Evolutionary conservation across 2,797 vertebrate genomes (phyloP), one percentile per base, ranked within the genome.

Genomic region (Falco peregrinus): DNA sequence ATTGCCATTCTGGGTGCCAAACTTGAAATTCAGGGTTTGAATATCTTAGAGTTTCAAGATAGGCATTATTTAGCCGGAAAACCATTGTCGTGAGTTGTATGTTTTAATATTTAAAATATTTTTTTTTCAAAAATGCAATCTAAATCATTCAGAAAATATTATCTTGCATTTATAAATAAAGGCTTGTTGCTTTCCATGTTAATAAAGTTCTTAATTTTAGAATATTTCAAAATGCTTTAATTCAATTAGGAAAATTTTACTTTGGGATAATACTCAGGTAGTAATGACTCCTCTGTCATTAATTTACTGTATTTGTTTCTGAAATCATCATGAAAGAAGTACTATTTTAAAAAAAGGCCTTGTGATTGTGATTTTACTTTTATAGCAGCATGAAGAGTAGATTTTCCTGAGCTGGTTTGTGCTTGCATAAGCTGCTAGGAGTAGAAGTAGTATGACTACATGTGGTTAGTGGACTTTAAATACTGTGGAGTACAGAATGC

Each of bases 291-390:
- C 96, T 96, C 83, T 87, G 48, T 94, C 56, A 64, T 76, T 87
- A 65, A 82, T 82, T 94, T 90, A 22, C 37, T 86, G 17, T 82
- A 70, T 95, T 92, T 97, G 17, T 92, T 91, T 96, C 90, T 95
- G 91, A 92, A 84, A 57, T 92, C 33, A 21, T 94, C 35, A 59
- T 83, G 80, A 50, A 90, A 94, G n/a, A 95, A 91, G 31, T 77
- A 59, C 35, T 81, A 16, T 76, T 91, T 65, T 77, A 5, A 37
- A 76, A 59, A 89, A 91, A 79, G 84, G 25, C 57, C 20, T 85
- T 93, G 51, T 97, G 73, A 69, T 87, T 97, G 81, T 96, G 57
- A 78, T 93, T 83, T 93, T 87, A 79, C 89, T 76, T 96, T 87
- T 96, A 75, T 94, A 93, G 29, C 39, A 41, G 61, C 91, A 45